Base-by-base conservation (phyloP, 2,888 invertebrate species). In the Dryadula phaetusa region DNA sequence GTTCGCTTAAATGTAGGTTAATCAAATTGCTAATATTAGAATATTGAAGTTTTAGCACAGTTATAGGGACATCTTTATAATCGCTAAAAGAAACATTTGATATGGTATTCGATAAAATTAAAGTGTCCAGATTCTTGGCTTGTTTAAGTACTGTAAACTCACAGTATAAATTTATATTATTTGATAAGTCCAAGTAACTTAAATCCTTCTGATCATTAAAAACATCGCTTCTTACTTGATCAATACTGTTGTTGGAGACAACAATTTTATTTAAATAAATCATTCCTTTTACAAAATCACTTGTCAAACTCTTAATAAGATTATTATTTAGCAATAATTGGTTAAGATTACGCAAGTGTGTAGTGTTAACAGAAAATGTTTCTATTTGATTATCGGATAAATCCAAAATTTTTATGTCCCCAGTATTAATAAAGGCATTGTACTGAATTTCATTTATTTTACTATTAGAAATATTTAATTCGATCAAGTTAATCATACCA, bases 401-500 rank as follows among this genome's bases (percentile, higher is more conserved):
- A 70, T 90, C 90, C 7, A 90, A 71, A 3, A 70, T 76, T 74
- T 79, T 77, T 44, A 89, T 74, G 16, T 76, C 75, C 1, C 79
- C 82, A 1, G 85, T 85, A 58, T 80, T 70, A 1, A 67, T 66
- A 68, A 90, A 87, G 3, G 79, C 71, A 72, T 89, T 85, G 67
- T 77, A 87, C 66, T 86, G 76, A 18, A 90, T 37, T 25, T 76
- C 76, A 28, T 66, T 74, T 58, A 90, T 75, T 65, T 78, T 77
- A 70, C 84, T 79, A 54, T 76, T 75, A 14, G 90, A 89, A 42
- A 86, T 74, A 54, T 89, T 89, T 0, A 90, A 73, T 22, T 78
- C 72, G 60, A 74, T 82, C 52, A 90, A 73, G 40, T 76, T 65
- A 18, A 54, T 65, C 89, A 90, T 86, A 12, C 82, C 79, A 28